phyloP scores from a whole-genome alignment of 2,797 vertebrate genomes.

The Meda fulgida region DNA sequence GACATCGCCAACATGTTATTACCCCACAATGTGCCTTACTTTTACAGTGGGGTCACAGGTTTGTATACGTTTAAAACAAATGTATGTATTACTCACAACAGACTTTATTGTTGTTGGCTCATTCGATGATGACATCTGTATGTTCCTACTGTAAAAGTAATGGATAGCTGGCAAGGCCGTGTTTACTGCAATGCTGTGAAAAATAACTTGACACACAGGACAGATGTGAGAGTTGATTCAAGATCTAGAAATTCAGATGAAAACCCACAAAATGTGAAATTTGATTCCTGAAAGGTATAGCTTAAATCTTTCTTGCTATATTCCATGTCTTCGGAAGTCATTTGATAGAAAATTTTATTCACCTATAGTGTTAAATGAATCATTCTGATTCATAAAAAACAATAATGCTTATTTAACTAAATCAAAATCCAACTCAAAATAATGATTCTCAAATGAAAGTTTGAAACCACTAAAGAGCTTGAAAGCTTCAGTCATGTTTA shows the following conservation, averaged over 20 bases:
- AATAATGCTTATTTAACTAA: not conserved
- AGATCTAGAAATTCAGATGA: not conserved
- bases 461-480: not conserved
- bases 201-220: not conserved
- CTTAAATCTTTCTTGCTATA: no score
- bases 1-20: not conserved
- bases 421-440: not conserved
- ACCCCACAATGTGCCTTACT: not conserved
- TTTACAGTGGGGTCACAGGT: not conserved
- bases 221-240: not conserved
- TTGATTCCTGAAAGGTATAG: not conserved
- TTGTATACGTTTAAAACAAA: constrained; percentile 5
- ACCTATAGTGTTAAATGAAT: not conserved
- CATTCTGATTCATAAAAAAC: not conserved
- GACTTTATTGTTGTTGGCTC: not conserved
- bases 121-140: not conserved
- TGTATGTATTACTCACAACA: not conserved
- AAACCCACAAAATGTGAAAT: not conserved
- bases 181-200: not conserved
- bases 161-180: not conserved
- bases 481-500: not conserved
- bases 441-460: not conserved
- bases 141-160: not conserved
- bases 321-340: not conserved
- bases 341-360: not conserved